Base-by-base conservation (phyloP, 2,113 vertebrate genomes). In the Pontoporia blainvillei region DNA sequence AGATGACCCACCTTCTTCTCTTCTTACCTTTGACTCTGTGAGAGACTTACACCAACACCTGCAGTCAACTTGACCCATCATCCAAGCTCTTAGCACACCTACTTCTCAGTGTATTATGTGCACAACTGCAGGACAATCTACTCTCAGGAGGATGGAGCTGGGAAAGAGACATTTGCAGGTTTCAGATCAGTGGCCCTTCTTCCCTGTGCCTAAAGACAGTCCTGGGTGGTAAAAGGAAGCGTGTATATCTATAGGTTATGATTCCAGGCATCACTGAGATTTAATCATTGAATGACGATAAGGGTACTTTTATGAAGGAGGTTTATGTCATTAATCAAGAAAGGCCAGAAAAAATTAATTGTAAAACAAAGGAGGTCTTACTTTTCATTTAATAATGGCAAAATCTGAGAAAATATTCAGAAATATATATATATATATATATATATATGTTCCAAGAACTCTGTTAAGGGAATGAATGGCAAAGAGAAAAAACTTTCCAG, bases 371-470 rank as follows among this genome's bases (percentile, higher is more conserved):
- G 41, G 25, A 69, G 6, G 6, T 61, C 90, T 76, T 73, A 71
- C 17, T 61, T 62, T 90, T 86, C 62, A 49, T n/a, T 66, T 69
- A 76, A 34, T 69, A 92, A 94, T 46, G 59, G 10, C 0, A 49
- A 87, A 90, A 46, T 73, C 41, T 78, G 4, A 52, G 18, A 41
- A 99, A 98, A 99, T 98, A 98, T 73, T 92, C 98, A 99, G 98
- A 98, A 99, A 99, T 99, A 99, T n/a, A 23, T 52, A 62, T 34
- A 81, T 49, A 99, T n/a, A 23, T 52, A 62, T 34, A 81, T 93
- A 99, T 98, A 98, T 99, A 99, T 99, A 99, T 39, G 20, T 46
- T 41, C 96, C 15, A 36, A n/a, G 94, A 0, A 81, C 59, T 88
- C 90, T 84, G 95, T 95, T 66, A 92, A 75, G 95, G 90, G 15